These are phyloP conservation scores for Phaonia tiefii DNA, from an alignment of 2,888 invertebrate species.

Conservation along the genomic window DNA sequence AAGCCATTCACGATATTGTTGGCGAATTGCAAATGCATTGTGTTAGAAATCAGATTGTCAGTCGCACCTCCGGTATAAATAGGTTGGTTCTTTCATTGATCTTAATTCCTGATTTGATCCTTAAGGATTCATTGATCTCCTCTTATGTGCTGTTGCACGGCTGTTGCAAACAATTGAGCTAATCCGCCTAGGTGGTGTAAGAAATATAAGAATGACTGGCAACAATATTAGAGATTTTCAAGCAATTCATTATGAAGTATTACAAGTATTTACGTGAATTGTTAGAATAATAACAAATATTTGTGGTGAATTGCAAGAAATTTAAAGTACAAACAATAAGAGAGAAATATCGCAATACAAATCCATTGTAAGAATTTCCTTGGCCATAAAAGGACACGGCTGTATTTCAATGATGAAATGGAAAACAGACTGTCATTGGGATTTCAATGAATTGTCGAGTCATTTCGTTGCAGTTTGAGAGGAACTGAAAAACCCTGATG, in stretches of 20 bases:
- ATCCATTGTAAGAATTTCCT: conserved; percentile 25
- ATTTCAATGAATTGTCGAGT: background rate
- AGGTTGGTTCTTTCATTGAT: conserved; percentile 25
- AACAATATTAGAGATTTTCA: conserved; percentile 20
- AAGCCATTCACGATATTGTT: background rate
- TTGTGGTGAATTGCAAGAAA: background rate
- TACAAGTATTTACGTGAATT: conserved; percentile 36
- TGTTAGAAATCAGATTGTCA: conserved; percentile 50
- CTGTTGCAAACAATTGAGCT: background rate
- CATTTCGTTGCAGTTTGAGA: conserved; percentile 5
- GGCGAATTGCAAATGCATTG: conserved; percentile 11
- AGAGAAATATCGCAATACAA: background rate
- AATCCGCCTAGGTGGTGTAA: background rate
- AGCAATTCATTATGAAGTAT: conserved; percentile 40
- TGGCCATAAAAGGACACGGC: background rate
- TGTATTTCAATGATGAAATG: too few relatives aligned
- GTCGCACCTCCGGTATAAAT: conserved; percentile 46
- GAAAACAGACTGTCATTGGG: too few relatives aligned
- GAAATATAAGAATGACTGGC: background rate
- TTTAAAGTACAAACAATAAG: background rate
- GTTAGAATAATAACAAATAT: conserved; percentile 23
- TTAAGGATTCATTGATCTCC: too few relatives aligned
- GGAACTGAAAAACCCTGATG: conserved; percentile 49
- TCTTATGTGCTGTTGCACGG: background rate
- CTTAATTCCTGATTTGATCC: background rate